Base-by-base conservation (phyloP, 23 tunicate genomes). In the Aplidium turbinatum region DNA sequence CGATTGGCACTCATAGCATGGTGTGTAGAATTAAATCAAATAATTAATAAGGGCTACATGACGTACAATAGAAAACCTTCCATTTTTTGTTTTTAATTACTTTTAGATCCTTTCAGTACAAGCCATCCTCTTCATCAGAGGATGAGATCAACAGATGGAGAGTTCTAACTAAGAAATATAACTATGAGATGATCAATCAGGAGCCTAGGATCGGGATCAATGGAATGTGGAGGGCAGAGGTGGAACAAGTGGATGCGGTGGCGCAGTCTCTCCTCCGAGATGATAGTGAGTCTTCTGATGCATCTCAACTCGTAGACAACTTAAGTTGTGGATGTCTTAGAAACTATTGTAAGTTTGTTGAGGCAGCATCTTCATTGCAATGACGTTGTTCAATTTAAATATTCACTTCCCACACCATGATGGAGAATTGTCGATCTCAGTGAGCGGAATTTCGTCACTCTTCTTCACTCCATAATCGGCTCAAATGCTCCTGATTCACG, bases 161-260 rank as follows among this genome's bases (percentile, higher is more conserved):
- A 57, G 55, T 64, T 25, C 38, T 87, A 13, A 79, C 94, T 1
- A 32, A 72, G 33, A 79, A 79, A 58, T 82, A 73, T 42, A 54
- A 69, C 31, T 87, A 77, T 53, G 94, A 87, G 63, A 79, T 79
- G 75, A 87, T 79, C 46, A 87, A 87, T 67, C 84, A 80, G 39
- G 94, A 87, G 57, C 94, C 94, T 0, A 39, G 94, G 45, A 45
- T 87, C 3, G 91, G 96, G 22, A 34, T 89, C 13, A 89, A 89
- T 38, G 96, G 96, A 26, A 82, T 82, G 88, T 82, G 96, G 88
- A 89, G 53, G 38, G 47, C 58, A 2, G 96, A 89, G 62, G 78
- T 67, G 7, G 50, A 69, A 13, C 67, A 67, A 35, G 69, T 82
- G 58, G 76, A 89, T 35, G 39, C 51, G 30, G 34, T 36, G 48